Conservation (phyloP, 2,113 vertebrate species). For the Trematocara marginatum region DNA sequence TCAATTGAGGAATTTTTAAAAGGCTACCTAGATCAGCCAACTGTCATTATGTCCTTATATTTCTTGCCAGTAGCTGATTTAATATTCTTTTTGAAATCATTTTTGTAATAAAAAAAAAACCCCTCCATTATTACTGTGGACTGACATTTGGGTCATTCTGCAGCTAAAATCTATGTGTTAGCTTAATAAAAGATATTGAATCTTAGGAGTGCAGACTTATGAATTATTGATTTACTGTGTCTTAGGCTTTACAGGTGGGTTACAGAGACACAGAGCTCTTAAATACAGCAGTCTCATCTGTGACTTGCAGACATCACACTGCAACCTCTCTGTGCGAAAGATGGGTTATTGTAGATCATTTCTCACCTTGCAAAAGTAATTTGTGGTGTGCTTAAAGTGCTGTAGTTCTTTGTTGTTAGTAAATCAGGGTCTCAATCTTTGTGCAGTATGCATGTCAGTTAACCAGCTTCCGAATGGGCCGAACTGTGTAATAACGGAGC, state of each 20-base stretch:
- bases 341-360: slow-evolving; percentile 10
- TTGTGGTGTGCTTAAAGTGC: background rate
- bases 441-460: slow-evolving; percentile 37
- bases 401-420: slow-evolving; percentile 5
- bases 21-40: background rate
- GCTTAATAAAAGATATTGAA: background rate
- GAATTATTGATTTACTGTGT: slow-evolving; percentile 28
- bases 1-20: background rate
- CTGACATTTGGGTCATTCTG: background rate
- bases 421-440: slow-evolving; percentile 9
- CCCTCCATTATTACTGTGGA: background rate
- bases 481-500: slow-evolving; percentile 20
- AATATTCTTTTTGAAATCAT: background rate
- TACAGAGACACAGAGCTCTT: background rate
- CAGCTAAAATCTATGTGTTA: background rate
- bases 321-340: background rate
- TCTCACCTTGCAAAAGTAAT: background rate
- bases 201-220: background rate
- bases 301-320: background rate
- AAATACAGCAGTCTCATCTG: background rate
- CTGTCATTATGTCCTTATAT: background rate
- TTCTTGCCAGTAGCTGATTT: background rate
- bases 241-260: background rate
- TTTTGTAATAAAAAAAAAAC: background rate
- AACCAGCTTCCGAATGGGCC: slow-evolving; percentile 32